These are phyloP conservation scores for Periplaneta americana DNA, from an alignment of 1,140 invertebrate species.

Conservation along the genomic window DNA sequence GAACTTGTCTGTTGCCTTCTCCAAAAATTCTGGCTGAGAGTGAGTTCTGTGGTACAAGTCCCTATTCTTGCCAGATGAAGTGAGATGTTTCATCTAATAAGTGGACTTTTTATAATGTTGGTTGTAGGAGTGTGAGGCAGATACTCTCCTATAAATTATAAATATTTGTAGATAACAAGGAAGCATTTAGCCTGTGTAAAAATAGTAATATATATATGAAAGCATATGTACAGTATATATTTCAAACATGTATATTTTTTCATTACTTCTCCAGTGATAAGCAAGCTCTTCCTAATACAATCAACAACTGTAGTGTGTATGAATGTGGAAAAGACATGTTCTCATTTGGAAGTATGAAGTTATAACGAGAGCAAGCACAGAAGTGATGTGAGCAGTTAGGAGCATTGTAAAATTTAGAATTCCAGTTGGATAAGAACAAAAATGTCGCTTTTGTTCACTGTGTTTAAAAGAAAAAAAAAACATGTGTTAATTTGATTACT, in stretches of 20 bases:
- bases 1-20: background rate
- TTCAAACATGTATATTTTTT: slow-evolving; percentile 19
- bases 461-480: no score
- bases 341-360: background rate
- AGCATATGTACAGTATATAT: slow-evolving; percentile 14
- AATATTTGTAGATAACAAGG: slow-evolving; percentile 16
- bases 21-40: background rate
- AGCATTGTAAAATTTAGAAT: no score
- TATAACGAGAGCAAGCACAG: background rate
- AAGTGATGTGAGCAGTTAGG: background rate
- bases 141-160: slow-evolving; percentile 4
- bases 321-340: background rate
- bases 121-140: background rate
- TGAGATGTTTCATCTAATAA: background rate
- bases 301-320: background rate
- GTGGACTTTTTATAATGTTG: no score
- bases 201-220: slow-evolving; percentile 13
- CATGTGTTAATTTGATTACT: no score
- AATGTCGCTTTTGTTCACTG: no score
- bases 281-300: slow-evolving; percentile 14
- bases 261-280: slow-evolving; percentile 16
- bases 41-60: background rate
- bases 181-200: background rate
- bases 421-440: no score
- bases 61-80: background rate